A percentile compares a stretch with the other conserved stretches of the same genome.
Evolutionary conservation across 1,140 invertebrate genomes (phyloP).

Genomic region (Drosophila kepulauana): DNA sequence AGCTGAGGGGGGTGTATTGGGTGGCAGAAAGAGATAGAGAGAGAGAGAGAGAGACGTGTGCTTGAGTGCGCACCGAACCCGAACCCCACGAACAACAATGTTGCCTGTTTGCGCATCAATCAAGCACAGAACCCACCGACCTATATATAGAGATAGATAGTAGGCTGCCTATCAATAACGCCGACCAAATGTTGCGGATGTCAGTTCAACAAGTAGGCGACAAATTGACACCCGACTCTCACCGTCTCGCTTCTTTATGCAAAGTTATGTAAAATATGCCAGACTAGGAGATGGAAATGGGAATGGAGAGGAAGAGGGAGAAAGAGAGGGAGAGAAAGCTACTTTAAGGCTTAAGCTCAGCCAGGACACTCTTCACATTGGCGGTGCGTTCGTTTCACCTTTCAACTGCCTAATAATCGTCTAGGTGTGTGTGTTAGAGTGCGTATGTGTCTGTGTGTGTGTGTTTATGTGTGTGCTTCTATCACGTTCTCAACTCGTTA

Average conservation of each 20-base stretch:
- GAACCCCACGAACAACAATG: background rate
- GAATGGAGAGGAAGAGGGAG: background rate
- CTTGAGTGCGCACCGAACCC: slow-evolving; percentile 16
- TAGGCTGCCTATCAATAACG: slow-evolving; percentile 42
- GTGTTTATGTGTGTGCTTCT: slow-evolving; percentile 17
- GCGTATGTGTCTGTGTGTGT: background rate
- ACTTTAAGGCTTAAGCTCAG: slow-evolving; percentile 30
- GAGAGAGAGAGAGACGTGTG: background rate
- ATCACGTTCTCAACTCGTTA: slow-evolving; percentile 42
- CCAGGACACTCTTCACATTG: slow-evolving; percentile 4
- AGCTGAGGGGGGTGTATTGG: no score
- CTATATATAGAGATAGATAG: slow-evolving; percentile 42
- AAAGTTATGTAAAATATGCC: slow-evolving; percentile 39
- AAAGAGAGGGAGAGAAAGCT: background rate
- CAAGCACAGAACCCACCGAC: slow-evolving; percentile 39
- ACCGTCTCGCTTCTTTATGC: slow-evolving; percentile 19
- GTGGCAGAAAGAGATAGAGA: no score
- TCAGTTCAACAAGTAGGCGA: slow-evolving; percentile 54
- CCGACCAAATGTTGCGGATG: slow-evolving; percentile 35
- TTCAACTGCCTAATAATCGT: slow-evolving; percentile 53
- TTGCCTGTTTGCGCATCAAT: slow-evolving; percentile 37
- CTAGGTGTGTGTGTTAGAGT: background rate
- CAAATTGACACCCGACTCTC: slow-evolving; percentile 38
- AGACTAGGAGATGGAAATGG: background rate
- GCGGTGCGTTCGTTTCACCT: slow-evolving; percentile 40